phyloP scores from a whole-genome alignment of 2,797 vertebrate species.

The Enteromius afrohamiltoni region DNA sequence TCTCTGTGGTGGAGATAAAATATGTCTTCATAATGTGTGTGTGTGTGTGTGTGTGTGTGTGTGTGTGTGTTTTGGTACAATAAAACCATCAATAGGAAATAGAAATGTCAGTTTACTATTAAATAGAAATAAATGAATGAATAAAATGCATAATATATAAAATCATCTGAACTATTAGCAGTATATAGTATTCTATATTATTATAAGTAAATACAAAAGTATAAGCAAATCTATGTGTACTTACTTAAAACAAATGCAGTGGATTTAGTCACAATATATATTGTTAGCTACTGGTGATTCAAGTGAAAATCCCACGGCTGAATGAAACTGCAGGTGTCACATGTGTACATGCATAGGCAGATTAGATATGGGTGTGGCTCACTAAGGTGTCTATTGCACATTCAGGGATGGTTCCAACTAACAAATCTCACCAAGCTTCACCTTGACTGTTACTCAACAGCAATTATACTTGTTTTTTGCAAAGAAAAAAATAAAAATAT shows the following conservation, averaged over 20 bases:
- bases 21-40: not conserved
- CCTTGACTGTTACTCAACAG: constrained; percentile 8
- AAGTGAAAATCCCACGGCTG: not conserved
- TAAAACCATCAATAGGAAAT: not conserved
- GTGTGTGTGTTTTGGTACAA: no score
- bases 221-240: not conserved
- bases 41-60: no score
- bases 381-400: not conserved
- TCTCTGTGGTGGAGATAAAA: not conserved
- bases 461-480: not conserved
- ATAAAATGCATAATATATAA: no score
- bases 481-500: no score
- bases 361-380: not conserved
- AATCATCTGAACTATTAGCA: no score
- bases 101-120: not conserved
- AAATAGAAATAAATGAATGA: not conserved
- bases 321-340: not conserved
- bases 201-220: no score
- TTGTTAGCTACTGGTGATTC: not conserved
- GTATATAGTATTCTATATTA: not conserved
- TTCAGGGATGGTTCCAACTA: not conserved
- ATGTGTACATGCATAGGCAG: not conserved
- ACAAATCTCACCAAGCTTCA: constrained; percentile 6
- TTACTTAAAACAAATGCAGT: not conserved
- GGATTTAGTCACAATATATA: not conserved